phyloP scores from a whole-genome alignment of 2,888 invertebrate genomes.

The Trachelus tabidus region DNA sequence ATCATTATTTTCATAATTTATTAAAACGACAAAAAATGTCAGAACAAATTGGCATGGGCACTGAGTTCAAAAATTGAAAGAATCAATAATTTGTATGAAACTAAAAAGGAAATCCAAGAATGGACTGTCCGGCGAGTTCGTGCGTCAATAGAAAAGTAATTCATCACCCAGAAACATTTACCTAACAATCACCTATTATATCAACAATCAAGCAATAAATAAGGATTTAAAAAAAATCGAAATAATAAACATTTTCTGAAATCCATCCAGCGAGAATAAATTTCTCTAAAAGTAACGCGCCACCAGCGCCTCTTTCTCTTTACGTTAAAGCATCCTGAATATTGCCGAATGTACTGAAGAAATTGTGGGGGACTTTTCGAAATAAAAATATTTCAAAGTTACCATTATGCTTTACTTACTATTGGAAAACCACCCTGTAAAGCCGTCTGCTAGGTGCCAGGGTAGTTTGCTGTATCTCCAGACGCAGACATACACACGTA shows the following conservation, averaged over 20 bases:
- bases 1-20: background rate
- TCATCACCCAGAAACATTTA: background rate
- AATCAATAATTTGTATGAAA: background rate
- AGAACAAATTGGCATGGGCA: background rate
- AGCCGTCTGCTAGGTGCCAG: constrained; percentile 52
- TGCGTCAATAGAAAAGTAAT: background rate
- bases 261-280: background rate
- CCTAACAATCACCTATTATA: background rate
- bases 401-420: constrained; percentile 28
- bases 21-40: background rate
- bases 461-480: constrained; percentile 50
- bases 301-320: background rate
- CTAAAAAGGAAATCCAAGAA: background rate
- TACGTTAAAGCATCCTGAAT: background rate
- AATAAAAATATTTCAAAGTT: background rate
- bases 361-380: background rate
- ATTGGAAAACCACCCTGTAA: constrained; percentile 34
- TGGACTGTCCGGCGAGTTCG: background rate
- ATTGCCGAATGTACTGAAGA: background rate
- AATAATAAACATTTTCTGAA: background rate
- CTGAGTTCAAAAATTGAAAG: background rate
- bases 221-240: background rate
- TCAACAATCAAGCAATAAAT: background rate
- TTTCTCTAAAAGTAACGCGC: background rate
- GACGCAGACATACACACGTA: constrained; percentile 47